phyloP scores from a whole-genome alignment of 2,888 invertebrate genomes.

The Hyles lineata region DNA sequence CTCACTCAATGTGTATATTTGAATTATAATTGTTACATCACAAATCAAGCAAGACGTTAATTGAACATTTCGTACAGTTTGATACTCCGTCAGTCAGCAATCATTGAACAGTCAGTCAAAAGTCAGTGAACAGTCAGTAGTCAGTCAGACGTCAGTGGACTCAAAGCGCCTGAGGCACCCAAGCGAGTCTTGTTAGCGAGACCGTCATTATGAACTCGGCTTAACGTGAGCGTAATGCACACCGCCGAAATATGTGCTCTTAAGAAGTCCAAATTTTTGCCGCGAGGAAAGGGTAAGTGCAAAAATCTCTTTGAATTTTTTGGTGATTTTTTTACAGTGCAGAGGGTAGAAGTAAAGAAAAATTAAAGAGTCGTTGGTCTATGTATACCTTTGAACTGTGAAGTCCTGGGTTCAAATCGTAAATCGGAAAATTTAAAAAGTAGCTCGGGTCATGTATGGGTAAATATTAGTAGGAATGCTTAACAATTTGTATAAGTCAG shows the following conservation, averaged over 20 bases:
- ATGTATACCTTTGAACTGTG: too few species aligned
- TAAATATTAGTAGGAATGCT: too few species aligned
- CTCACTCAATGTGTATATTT: too few species aligned
- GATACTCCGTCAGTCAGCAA: background rate
- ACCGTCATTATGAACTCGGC: background rate
- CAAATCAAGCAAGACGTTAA: background rate
- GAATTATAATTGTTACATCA: background rate
- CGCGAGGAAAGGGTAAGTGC: too few species aligned
- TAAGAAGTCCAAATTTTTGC: background rate
- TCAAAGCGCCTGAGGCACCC: background rate
- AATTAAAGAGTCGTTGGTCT: too few species aligned
- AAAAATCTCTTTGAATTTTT: too few species aligned
- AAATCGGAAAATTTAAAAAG: too few species aligned
- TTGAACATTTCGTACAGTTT: background rate
- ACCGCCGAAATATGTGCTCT: background rate
- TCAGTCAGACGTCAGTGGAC: background rate
- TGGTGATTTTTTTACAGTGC: too few species aligned
- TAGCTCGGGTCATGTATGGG: too few species aligned
- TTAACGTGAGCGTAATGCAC: background rate
- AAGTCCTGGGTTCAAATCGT: too few species aligned
- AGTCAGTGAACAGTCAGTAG: background rate
- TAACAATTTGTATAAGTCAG: too few species aligned
- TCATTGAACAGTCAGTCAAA: background rate
- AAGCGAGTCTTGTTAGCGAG: background rate
- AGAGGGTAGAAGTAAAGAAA: too few species aligned